Conservation (phyloP, 2,113 vertebrate genomes). For the Halichoeres trimaculatus region DNA sequence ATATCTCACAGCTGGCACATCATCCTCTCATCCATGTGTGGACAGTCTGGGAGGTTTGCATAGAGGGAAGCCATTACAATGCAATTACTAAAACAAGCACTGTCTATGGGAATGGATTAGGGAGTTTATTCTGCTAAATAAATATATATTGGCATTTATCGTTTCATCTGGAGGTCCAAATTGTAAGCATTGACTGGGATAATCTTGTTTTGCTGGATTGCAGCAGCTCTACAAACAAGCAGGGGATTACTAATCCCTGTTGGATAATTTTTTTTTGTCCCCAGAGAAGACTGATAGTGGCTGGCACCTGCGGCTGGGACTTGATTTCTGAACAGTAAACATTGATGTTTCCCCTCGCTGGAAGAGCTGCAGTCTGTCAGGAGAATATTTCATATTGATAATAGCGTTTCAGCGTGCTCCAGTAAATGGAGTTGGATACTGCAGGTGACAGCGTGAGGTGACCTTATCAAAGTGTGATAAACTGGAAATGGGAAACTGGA, state of each 20-base stretch:
- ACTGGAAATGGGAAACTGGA: conserved; percentile 85
- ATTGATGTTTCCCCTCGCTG: conserved; percentile 69
- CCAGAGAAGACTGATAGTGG: conserved; percentile 64
- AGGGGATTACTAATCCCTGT: conserved; percentile 63
- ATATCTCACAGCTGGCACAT: conserved; percentile 66
- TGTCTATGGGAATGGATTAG: conserved; percentile 56
- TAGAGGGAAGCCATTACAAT: conserved; percentile 47
- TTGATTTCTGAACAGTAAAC: conserved; percentile 80
- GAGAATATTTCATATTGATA: conserved; percentile 85
- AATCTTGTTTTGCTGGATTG: conserved; percentile 68
- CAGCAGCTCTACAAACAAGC: conserved; percentile 61
- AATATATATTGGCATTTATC: conserved; percentile 63
- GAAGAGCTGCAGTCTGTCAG: conserved; percentile 72
- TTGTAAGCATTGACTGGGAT: conserved; percentile 42
- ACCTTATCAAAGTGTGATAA: conserved; percentile 88
- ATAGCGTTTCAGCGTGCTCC: conserved; percentile 78
- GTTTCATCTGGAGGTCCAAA: conserved; percentile 59
- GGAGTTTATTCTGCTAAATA: conserved; percentile 60
- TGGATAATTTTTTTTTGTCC: conserved; percentile 37
- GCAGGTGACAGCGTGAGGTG: conserved; percentile 82
- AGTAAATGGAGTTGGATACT: conserved; percentile 85
- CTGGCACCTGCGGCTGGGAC: conserved; percentile 62
- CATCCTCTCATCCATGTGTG: conserved; percentile 40
- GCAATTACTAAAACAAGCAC: conserved; percentile 59
- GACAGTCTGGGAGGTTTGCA: conserved; percentile 53